Percentiles rank a stretch among this genome's conserved stretches.
Evolutionary conservation across 2,797 vertebrate genomes (phyloP).

Genomic region (Periparus ater): DNA sequence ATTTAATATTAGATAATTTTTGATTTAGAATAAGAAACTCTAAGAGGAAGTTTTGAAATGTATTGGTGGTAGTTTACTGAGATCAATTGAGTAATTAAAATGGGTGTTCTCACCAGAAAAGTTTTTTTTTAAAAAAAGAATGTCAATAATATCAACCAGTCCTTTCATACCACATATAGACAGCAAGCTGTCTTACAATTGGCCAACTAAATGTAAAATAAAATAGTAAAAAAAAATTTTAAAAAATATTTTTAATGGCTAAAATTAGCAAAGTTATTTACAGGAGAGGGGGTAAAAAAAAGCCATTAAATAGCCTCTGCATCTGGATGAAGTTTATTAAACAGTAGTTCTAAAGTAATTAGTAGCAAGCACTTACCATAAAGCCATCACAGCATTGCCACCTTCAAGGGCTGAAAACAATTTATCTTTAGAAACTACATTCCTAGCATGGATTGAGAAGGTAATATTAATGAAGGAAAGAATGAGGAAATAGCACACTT

Average conservation of each 20-base stretch:
- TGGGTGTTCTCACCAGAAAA: conserved; percentile 20
- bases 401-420: conserved; percentile 36
- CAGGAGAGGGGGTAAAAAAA: neutral
- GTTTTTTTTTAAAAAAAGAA: neutral
- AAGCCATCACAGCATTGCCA: conserved; percentile 41
- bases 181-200: conserved; percentile 3
- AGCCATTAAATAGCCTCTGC: conserved; percentile 2
- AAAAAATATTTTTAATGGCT: conserved; percentile 17
- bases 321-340: conserved; percentile 49
- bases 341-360: conserved; percentile 62
- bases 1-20: neutral
- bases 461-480: conserved; percentile 51
- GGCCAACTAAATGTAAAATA: conserved; percentile 29
- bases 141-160: conserved; percentile 13
- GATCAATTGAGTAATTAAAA: conserved; percentile 36
- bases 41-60: neutral
- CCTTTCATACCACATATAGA: neutral
- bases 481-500: conserved; percentile 14
- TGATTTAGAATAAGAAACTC: neutral
- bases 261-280: conserved; percentile 69
- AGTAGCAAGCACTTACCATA: conserved; percentile 53
- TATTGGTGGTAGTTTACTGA: conserved; percentile 11
- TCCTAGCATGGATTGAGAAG: neutral
- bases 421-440: conserved; percentile 46
- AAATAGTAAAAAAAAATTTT: conserved; percentile 24